Evolutionary conservation across 2,797 vertebrate species (phyloP), one percentile per base, ranked within the genome.

Genomic region (Phylloscopus collybita): DNA sequence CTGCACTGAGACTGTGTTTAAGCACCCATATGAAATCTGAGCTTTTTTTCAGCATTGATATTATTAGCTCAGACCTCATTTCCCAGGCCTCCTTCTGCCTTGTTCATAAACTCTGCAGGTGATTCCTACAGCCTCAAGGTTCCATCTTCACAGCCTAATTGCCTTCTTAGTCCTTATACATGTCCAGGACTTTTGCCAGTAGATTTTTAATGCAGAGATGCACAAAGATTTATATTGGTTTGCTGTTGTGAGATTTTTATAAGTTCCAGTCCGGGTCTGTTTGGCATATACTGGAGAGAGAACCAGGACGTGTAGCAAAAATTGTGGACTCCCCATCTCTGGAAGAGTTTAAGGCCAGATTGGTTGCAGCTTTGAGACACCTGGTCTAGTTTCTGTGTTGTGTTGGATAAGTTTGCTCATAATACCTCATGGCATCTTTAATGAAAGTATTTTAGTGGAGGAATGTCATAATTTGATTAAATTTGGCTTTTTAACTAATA

Each of bases 331-430:
- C 7, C 3, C 25, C 13, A 40, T 23, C 5, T 5, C 45, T 47
- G 21, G 19, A 84, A 78, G 18, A 23, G 40, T 34, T 71, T 51
- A 40, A 59, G 26, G 15, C 30, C 66, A 59, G 7, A 17, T 6
- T 53, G 11, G 26, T 42, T 17, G 22, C 21, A 51, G 7, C 47
- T 72, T 90, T 84, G 38, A 51, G n/a, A 16, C 17, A 21, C 17
- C 2, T 38, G 17, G 16, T 65, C 44, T 34, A 30, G 25, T 70
- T 78, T 61, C 25, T 62, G 6, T 47, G 29, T 12, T 47, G 11
- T 54, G 34, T 29, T 51, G 29, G 16, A 5, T 47, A 38, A n/a
- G 7, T 67, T 84, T 64, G 19, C 8, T n/a, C 0, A 0, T 50
- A 61, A 42, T 26, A 50, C 2, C n/a, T n/a, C 2, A 8, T 47